These are phyloP conservation scores for Bucorvus abyssinicus DNA, from an alignment of 2,797 vertebrate genomes.

Conservation along the genomic window DNA sequence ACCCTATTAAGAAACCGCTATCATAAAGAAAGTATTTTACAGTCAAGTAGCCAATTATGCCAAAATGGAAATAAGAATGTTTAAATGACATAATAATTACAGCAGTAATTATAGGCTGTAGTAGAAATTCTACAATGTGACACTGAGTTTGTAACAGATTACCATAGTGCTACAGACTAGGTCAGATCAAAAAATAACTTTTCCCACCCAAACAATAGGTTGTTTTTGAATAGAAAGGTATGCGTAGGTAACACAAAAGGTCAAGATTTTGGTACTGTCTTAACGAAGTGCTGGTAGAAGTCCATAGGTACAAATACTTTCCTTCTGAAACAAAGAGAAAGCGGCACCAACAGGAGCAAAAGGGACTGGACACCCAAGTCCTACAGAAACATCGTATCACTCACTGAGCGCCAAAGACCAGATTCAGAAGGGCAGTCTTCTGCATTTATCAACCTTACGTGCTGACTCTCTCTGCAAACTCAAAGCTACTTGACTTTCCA, in stretches of 20 bases:
- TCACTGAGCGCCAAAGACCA: neutral
- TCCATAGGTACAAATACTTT: neutral
- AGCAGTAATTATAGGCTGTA: slow-evolving; percentile 22
- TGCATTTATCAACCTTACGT: neutral
- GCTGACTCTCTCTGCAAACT: neutral
- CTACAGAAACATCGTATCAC: neutral
- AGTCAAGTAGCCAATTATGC: neutral
- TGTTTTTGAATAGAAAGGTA: neutral
- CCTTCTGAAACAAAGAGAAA: neutral
- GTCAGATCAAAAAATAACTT: slow-evolving; percentile 1
- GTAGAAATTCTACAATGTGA: slow-evolving; percentile 16
- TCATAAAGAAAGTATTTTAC: slow-evolving; percentile 7
- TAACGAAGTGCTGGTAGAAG: neutral
- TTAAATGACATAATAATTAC: slow-evolving; percentile 53
- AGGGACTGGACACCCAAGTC: neutral
- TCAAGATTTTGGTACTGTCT: neutral
- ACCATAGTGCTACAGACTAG: neutral
- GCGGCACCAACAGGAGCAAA: neutral
- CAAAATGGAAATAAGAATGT: slow-evolving; percentile 33
- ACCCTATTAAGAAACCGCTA: neutral
- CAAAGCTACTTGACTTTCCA: neutral
- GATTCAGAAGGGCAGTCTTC: neutral
- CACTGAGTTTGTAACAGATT: neutral
- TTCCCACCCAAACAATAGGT: neutral
- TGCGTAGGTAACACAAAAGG: neutral